These are phyloP conservation scores for Drosophila kanapiae DNA, from an alignment of 1,140 invertebrate species.

Conservation along the genomic window DNA sequence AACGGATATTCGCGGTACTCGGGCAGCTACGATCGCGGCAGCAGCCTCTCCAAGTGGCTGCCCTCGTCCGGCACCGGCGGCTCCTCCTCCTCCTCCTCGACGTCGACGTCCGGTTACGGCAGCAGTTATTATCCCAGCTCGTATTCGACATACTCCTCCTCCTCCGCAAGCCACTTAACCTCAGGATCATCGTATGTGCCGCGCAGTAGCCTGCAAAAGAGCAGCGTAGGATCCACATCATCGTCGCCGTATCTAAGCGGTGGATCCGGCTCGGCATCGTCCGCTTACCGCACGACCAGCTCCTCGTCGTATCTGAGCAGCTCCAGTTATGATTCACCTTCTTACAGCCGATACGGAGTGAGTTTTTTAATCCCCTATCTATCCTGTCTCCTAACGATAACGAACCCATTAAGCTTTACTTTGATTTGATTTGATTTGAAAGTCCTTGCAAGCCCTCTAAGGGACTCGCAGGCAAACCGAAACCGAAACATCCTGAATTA, in stretches of 20 bases:
- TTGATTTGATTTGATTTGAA: conserved; percentile 7
- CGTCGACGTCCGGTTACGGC: conserved; percentile 50
- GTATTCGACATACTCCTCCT: conserved; percentile 43
- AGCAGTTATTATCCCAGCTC: conserved; percentile 71
- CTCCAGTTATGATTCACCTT: conserved; percentile 78
- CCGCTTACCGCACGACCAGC: conserved; percentile 66
- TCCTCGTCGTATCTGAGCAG: conserved; percentile 65
- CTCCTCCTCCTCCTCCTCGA: conserved; percentile 52
- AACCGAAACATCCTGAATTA: conserved; percentile 21
- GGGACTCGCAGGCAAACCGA: conserved; percentile 7
- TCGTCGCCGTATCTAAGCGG: conserved; percentile 66
- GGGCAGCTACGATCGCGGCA: conserved; percentile 70
- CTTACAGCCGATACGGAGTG: conserved; percentile 82
- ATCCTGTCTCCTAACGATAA: not conserved
- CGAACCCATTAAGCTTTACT: conserved; percentile 13
- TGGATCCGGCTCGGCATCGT: conserved; percentile 46
- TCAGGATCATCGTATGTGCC: conserved; percentile 53
- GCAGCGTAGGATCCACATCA: conserved; percentile 61
- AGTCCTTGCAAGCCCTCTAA: not conserved
- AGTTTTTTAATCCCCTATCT: conserved; percentile 41
- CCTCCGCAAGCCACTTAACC: conserved; percentile 21
- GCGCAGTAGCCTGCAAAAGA: conserved; percentile 52
- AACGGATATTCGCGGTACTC: conserved; percentile 72
- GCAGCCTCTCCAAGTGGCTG: conserved; percentile 75
- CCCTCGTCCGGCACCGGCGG: conserved; percentile 47